These are phyloP conservation scores for Peromyscus melanophrys DNA, from an alignment of 2,797 vertebrate species.

Conservation along the genomic window DNA sequence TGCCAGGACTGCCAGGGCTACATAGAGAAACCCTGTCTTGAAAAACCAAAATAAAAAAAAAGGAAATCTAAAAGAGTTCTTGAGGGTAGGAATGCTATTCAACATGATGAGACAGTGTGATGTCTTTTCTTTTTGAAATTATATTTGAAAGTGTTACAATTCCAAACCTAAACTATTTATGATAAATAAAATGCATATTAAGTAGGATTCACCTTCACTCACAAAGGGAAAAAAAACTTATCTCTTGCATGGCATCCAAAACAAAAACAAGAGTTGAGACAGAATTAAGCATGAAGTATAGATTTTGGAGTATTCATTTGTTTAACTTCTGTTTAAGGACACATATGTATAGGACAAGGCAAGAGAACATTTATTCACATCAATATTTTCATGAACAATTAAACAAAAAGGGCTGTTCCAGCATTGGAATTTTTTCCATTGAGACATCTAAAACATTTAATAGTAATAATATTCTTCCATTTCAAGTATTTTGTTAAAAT, in stretches of 20 bases:
- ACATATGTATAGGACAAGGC: not conserved
- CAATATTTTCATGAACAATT: not conserved
- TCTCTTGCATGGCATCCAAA: not conserved
- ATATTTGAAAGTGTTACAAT: not conserved
- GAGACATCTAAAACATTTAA: not conserved
- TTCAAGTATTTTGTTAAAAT: slow-evolving; percentile 9
- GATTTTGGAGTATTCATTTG: slow-evolving; percentile 15
- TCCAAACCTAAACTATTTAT: not conserved
- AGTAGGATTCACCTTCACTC: not conserved
- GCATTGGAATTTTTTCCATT: not conserved
- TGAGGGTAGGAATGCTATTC: not conserved
- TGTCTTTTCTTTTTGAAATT: not conserved
- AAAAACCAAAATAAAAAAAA: not conserved
- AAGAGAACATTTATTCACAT: not conserved
- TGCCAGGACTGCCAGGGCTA: not conserved
- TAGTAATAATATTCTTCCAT: not conserved
- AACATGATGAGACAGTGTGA: slow-evolving; percentile 59
- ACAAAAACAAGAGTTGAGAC: not conserved
- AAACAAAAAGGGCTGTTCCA: not conserved
- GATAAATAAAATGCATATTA: slow-evolving; percentile 5
- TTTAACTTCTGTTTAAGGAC: slow-evolving; percentile 3
- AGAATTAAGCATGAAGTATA: not conserved
- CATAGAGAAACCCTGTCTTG: not conserved
- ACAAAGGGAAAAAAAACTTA: not conserved
- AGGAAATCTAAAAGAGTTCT: slow-evolving; percentile 51